Evolutionary conservation across 92 coral and sea anemone species (phyloP).

Genomic region (Paragorgia papillata): DNA sequence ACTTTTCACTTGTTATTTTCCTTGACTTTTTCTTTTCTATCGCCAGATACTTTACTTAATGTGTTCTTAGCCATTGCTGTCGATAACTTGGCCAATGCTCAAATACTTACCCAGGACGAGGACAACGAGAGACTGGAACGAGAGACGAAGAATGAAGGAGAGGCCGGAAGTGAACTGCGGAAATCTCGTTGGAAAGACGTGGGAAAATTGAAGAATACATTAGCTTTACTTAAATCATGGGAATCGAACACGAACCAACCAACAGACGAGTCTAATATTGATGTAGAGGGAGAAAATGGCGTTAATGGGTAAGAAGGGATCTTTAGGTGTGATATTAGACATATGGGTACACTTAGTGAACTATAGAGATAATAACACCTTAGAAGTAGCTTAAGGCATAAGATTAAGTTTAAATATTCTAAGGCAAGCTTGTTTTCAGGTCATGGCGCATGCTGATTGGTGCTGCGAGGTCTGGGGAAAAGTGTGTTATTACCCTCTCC

Average conservation of each 20-base stretch:
- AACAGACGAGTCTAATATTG: conserved; percentile 42
- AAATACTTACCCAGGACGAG: conserved; percentile 92
- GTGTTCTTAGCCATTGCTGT: conserved; percentile 99
- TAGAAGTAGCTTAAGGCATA: too few relatives aligned
- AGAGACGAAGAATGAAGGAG: conserved; percentile 57
- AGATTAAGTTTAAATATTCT: too few relatives aligned
- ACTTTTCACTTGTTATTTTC: too few relatives aligned
- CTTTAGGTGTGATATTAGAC: too few relatives aligned
- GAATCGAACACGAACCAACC: conserved; percentile 4
- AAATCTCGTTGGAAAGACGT: conserved; percentile 32
- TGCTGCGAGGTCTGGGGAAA: too few relatives aligned
- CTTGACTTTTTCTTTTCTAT: not conserved
- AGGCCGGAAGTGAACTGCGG: conserved; percentile 9
- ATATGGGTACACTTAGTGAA: too few relatives aligned
- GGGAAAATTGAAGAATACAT: conserved; percentile 11
- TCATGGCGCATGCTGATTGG: too few relatives aligned
- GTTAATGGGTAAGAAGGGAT: conserved; percentile 14
- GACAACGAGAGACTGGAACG: conserved; percentile 76
- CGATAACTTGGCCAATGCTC: conserved; percentile 98
- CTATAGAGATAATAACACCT: too few relatives aligned
- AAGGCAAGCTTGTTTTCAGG: too few relatives aligned
- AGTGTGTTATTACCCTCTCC: too few relatives aligned
- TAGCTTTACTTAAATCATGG: conserved; percentile 15
- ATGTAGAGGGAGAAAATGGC: conserved; percentile 42
- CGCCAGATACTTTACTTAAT: conserved; percentile 83